These are phyloP conservation scores for Ceratosolen fusciceps DNA, from an alignment of 1,140 invertebrate species.

Conservation along the genomic window DNA sequence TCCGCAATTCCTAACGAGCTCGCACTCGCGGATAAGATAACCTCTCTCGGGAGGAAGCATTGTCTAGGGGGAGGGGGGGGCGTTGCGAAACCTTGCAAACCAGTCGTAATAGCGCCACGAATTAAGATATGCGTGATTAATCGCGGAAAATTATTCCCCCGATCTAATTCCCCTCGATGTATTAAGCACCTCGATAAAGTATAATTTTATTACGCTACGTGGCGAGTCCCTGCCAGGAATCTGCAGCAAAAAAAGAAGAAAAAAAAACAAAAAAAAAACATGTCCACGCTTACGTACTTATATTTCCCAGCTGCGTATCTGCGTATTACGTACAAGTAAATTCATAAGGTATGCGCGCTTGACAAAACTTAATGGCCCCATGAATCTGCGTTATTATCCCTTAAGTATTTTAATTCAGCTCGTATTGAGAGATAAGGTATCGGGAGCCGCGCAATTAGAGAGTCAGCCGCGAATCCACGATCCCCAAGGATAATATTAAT, in stretches of 20 bases:
- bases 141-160: not conserved
- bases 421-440: not conserved
- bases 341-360: not conserved
- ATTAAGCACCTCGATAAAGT: not conserved
- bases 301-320: not conserved
- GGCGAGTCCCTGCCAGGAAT: too few relatives aligned
- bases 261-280: too few relatives aligned
- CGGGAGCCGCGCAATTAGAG: not conserved
- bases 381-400: not conserved
- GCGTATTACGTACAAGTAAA: not conserved
- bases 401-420: not conserved
- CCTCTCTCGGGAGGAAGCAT: not conserved
- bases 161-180: not conserved
- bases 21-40: too few relatives aligned
- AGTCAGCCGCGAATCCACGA: not conserved
- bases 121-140: not conserved
- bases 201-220: not conserved
- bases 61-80: not conserved
- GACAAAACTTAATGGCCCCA: not conserved
- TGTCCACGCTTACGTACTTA: too few relatives aligned
- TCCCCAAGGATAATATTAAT: not conserved
- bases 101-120: not conserved
- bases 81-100: not conserved
- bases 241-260: not conserved
- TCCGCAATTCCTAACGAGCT: conserved; percentile 9